Evolutionary conservation across 2,888 invertebrate genomes (phyloP), one percentile per base, ranked within the genome.

Genomic region (Athalia cordata): DNA sequence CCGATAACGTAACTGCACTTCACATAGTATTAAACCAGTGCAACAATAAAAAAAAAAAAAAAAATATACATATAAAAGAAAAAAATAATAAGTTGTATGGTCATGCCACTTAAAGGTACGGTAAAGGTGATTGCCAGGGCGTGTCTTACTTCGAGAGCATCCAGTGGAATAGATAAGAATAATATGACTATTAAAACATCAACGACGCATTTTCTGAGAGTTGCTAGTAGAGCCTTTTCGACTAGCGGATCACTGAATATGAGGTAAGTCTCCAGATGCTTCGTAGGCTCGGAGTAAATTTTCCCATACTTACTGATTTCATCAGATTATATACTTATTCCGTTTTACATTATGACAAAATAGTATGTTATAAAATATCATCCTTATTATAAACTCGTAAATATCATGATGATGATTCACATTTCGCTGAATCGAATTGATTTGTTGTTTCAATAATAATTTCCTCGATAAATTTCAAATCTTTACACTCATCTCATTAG

Each of bases 151-250:
- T 78, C 84, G 49, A 82, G 77, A 43, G 7, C 45, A 49, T 64
- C 78, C 5, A 5, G 6, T 4, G 64, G 57, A 45, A 15, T 50
- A 47, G 79, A 81, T 77, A 67, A 78, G 66, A 80, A 79, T 29
- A 29, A 29, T 55, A 79, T 84, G 55, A 79, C 81, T 43, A 77
- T 67, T 65, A 75, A 75, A 75, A 83, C 78, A 55, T 15, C 74
- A 7, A 55, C 74, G 57, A 76, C 81, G 59, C 79, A 82, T 76
- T 82, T 85, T 43, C 75, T 81, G 29, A 77, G 79, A 62, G 81
- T 83, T 61, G 76, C 81, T 74, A 78, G 81, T 66, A 83, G 87
- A 64, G 83, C 85, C 79, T 88, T 89, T 80, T 87, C 89, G 0
- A 79, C 81, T 8, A 85, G 83, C 78, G 81, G 81, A 52, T 49